Evolutionary conservation across 2,797 vertebrate species (phyloP), one percentile per base, ranked within the genome.

Genomic region (Sylvilagus floridanus): DNA sequence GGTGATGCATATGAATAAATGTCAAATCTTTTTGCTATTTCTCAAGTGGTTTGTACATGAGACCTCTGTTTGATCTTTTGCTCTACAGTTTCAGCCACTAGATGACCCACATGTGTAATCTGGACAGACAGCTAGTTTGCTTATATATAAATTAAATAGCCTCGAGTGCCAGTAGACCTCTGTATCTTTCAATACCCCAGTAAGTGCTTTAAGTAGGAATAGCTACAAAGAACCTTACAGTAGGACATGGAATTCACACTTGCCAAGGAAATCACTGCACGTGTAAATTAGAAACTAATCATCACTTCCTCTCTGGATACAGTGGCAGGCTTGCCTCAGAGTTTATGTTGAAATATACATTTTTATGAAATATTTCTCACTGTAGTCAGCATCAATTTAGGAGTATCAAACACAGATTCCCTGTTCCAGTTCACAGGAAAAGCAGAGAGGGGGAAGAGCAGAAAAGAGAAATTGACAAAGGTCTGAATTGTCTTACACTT

Each of bases 291-390:
- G 96, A 96, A 96, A 96, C 57, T 82, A 96, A 97, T 96, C 93
- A 97, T 93, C 89, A 95, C 84, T 89, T 92, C 81, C 88, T 96
- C 60, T 92, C 78, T 87, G 72, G 65, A 95, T 62, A 93, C 42
- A 93, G 92, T 91, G 90, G 82, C 85, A 97, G 90, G 57, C 94
- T 91, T 96, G 90, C 86, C 47, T 95, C 88, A 96, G 93, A 91
- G 72, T 96, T 96, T 91, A 92, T 95, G 94, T 97, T 97, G 97
- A 96, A 96, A 94, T 88, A 94, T 97, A 97, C 90, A 93, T 97
- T 94, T 95, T 95, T 72, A 94, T 96, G 93, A 97, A 97, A 68
- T 75, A 90, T 77, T 68, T 96, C 95, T 91, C 91, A 97, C 96
- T 85, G 91, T 93, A 89, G 96, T 79, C 91, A 96, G 79, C 72